Conservation (phyloP, 2,797 vertebrate species). For the Ataeniobius toweri region DNA sequence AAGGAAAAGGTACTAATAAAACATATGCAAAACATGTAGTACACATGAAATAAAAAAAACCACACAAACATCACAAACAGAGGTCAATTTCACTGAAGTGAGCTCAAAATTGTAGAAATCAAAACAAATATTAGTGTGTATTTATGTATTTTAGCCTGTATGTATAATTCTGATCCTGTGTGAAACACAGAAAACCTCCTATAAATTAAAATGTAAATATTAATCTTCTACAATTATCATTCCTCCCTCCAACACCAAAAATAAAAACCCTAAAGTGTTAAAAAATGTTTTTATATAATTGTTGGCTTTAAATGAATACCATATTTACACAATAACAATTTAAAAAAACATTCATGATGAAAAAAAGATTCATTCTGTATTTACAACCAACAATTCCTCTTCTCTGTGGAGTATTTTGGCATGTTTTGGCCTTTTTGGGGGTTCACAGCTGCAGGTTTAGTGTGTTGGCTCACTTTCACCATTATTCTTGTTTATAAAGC, state of each 20-base stretch:
- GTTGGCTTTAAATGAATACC: not conserved
- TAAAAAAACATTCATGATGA: not conserved
- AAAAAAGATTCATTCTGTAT: not conserved
- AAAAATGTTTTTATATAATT: not conserved
- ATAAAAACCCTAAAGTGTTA: no score
- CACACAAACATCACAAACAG: not conserved
- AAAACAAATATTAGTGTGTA: not conserved
- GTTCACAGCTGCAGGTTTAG: conserved; percentile 4
- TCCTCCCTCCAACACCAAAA: not conserved
- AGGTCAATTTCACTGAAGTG: not conserved
- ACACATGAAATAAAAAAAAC: not conserved
- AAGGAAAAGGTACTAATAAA: not conserved
- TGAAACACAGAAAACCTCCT: not conserved
- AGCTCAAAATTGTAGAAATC: not conserved
- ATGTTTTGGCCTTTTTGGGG: not conserved
- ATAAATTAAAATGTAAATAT: not conserved
- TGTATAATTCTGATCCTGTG: not conserved
- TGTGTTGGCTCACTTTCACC: not conserved
- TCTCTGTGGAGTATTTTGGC: not conserved
- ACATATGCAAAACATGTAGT: not conserved
- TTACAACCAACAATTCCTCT: conserved; percentile 4
- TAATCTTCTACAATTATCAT: not conserved
- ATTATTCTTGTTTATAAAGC: not conserved
- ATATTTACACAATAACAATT: not conserved
- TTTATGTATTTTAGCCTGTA: not conserved